phyloP scores from a whole-genome alignment of 2,797 vertebrate species.

The Danio albolineatus region DNA sequence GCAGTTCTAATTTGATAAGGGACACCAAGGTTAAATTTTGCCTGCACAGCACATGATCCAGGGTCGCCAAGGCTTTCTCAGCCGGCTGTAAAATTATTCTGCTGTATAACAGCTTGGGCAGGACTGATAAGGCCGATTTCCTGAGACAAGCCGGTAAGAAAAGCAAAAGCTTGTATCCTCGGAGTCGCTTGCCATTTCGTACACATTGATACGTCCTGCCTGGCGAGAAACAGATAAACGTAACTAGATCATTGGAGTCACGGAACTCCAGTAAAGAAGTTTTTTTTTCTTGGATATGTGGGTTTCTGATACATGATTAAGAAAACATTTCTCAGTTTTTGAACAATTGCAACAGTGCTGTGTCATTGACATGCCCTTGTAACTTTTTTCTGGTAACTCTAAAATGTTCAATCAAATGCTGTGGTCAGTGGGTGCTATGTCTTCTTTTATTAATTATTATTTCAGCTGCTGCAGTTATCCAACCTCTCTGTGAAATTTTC shows the following conservation, averaged over 20 bases:
- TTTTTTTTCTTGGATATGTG: background rate
- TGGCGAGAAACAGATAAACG: slow-evolving; percentile 41
- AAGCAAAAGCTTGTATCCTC: slow-evolving; percentile 26
- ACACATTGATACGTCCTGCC: slow-evolving; percentile 25
- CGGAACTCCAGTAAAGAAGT: background rate
- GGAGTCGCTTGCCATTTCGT: slow-evolving; percentile 11
- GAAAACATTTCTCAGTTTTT: background rate
- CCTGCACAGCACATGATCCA: slow-evolving; percentile 44
- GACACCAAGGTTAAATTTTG: slow-evolving; percentile 54
- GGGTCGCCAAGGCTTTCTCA: slow-evolving; percentile 37
- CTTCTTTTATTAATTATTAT: background rate
- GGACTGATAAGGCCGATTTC: slow-evolving; percentile 50
- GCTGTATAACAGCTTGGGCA: slow-evolving; percentile 47
- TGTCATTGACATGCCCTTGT: slow-evolving; percentile 19
- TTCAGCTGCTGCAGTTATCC: background rate
- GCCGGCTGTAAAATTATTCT: slow-evolving; percentile 53
- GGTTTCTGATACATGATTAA: background rate
- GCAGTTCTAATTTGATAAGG: slow-evolving; percentile 55
- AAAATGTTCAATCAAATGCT: background rate
- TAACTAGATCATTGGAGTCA: slow-evolving; percentile 12
- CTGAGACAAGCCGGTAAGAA: slow-evolving; percentile 43
- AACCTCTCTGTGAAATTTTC: background rate
- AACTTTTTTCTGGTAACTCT: background rate
- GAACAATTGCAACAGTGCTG: background rate
- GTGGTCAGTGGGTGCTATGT: background rate